Evolutionary conservation across 2,888 invertebrate genomes (phyloP), one percentile per base, ranked within the genome.

Genomic region (Himalopsyche japonica): DNA sequence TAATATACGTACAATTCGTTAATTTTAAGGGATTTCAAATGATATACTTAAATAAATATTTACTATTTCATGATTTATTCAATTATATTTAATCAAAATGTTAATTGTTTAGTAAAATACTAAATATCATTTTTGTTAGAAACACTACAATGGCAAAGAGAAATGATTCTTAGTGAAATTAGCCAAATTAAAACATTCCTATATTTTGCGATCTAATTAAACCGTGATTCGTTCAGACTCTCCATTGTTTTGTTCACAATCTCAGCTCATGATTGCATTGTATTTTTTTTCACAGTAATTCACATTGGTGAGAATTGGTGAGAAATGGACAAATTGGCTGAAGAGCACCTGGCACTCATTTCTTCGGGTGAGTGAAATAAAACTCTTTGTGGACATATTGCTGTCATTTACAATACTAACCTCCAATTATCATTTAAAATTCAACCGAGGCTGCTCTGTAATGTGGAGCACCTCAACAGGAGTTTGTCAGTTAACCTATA

Each of bases 271-370:
- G n/a, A 76, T 76, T 82, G 76, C 43, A 76, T 64, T 79, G 76
- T 57, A 20, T 32, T 70, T 85, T 85, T 82, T 79, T 79, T 79
- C 30, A 49, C 83, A 83, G 34, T 82, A 85, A 83, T 85, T 86
- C 84, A 79, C 86, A 83, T 79, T 76, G 30, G 79, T 81, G 86
- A 82, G 80, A 86, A 32, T 76, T 77, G 57, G 80, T 84, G 85
- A 80, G 86, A 86, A 82, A 86, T 86, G 86, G 86, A 86, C 83
- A 86, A 86, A 80, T 77, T 86, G 76, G 77, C 81, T 34, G 86
- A 86, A 27, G 86, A 86, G 64, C 85, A 83, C 37, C 81, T 79
- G 15, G 57, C 81, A 15, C 83, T 86, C 30, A 84, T 86, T 80
- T 86, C 86, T 64, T 86, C 86, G 27, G 86, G 86, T 86, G 76